phyloP scores from a whole-genome alignment of 2,888 invertebrate genomes.

The Heliconius charithonia region DNA sequence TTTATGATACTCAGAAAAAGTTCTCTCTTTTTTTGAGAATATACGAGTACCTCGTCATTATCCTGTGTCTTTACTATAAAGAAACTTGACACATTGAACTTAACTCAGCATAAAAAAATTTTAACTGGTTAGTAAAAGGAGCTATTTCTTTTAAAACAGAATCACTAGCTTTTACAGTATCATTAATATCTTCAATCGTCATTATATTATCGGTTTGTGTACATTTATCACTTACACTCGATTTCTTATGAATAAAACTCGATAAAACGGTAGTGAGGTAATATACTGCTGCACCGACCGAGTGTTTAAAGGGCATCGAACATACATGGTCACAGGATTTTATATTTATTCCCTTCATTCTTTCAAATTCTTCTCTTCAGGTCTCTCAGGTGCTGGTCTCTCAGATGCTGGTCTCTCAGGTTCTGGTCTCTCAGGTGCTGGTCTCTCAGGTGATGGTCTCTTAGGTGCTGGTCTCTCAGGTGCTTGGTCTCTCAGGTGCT shows the following conservation, averaged over 20 bases:
- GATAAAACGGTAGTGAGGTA: not conserved
- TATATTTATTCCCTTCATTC: not conserved
- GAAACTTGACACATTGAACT: not conserved
- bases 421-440: not conserved
- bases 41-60: not conserved
- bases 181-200: not conserved
- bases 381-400: not conserved
- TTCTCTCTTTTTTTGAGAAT: conserved; percentile 1
- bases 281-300: not conserved
- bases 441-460: not conserved
- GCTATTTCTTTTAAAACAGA: not conserved
- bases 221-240: not conserved
- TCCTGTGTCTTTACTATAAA: not conserved
- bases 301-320: not conserved
- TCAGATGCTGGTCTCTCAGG: not conserved
- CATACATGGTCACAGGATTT: not conserved
- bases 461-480: not conserved
- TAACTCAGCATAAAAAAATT: not conserved
- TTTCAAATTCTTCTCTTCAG: not conserved
- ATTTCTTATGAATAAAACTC: not conserved
- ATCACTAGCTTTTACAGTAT: not conserved
- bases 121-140: not conserved
- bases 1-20: not conserved
- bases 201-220: conserved; percentile 3
- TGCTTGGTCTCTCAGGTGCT: not conserved